These are phyloP conservation scores for Leptinotarsa haldemani DNA, from an alignment of 2,888 invertebrate species.

Conservation along the genomic window DNA sequence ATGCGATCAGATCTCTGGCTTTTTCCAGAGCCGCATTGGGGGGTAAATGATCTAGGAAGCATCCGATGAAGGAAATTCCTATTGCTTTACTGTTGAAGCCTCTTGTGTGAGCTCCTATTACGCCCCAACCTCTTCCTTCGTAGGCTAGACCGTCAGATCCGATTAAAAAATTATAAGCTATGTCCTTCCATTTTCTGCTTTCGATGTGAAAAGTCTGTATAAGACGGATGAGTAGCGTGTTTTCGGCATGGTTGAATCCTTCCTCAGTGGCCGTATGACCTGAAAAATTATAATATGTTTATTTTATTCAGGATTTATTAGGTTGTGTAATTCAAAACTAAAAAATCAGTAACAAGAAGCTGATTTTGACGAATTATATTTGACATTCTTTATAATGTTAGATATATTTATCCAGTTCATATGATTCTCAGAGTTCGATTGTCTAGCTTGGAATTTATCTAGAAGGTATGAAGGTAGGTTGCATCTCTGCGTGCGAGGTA, in stretches of 20 bases:
- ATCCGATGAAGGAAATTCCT: slow-evolving; percentile 70
- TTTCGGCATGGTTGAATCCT: slow-evolving; percentile 65
- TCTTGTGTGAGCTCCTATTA: slow-evolving; percentile 69
- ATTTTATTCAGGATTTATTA: background rate
- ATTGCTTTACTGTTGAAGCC: slow-evolving; percentile 67
- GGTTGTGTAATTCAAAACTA: too few relatives aligned
- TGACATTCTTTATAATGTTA: too few relatives aligned
- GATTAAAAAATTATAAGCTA: slow-evolving; percentile 70
- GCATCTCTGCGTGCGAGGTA: too few relatives aligned
- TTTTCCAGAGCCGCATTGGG: slow-evolving; percentile 63
- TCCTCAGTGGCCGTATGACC: slow-evolving; percentile 69
- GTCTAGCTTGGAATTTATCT: too few relatives aligned
- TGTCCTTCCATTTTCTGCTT: slow-evolving; percentile 68
- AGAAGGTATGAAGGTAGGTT: too few relatives aligned
- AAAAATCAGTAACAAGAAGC: too few relatives aligned
- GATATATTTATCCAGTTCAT: too few relatives aligned
- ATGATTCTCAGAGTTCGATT: too few relatives aligned
- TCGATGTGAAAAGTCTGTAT: slow-evolving; percentile 70
- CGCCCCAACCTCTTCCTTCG: slow-evolving; percentile 71
- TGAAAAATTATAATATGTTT: slow-evolving; percentile 48
- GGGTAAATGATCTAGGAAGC: slow-evolving; percentile 66
- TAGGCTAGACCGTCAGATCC: slow-evolving; percentile 71
- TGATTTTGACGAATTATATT: too few relatives aligned
- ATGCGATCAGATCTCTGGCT: slow-evolving; percentile 65
- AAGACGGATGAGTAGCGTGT: slow-evolving; percentile 65